Evolutionary conservation across 2,113 vertebrate species (phyloP).

Genomic region (Anguilla rostrata): DNA sequence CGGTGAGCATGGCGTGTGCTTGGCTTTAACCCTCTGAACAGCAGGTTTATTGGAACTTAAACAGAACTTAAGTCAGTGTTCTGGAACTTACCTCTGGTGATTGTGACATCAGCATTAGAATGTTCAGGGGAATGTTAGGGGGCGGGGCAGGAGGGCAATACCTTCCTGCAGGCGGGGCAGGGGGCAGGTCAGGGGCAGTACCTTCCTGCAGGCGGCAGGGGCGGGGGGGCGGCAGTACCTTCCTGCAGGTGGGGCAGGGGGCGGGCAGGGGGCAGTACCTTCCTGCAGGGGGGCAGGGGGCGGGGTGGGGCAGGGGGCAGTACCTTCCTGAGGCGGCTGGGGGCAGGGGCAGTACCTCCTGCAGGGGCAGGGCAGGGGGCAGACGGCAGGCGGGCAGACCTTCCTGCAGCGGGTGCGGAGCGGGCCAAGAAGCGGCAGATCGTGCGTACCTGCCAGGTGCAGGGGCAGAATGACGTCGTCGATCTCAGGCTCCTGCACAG

Average conservation of each 20-base stretch:
- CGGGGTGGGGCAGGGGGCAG: slow-evolving; percentile 99
- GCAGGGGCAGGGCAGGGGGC: slow-evolving; percentile 70
- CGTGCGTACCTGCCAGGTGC: too few species aligned
- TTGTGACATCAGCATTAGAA: too few species aligned
- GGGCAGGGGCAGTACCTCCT: slow-evolving; percentile 90
- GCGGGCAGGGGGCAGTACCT: slow-evolving; percentile 37
- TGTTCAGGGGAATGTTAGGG: too few species aligned
- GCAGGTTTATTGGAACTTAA: too few species aligned
- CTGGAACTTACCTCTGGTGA: too few species aligned
- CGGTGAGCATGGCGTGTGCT: too few species aligned
- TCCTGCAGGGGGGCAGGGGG: slow-evolving; percentile 63
- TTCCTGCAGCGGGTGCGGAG: too few species aligned
- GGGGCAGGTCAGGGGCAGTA: slow-evolving; percentile 98
- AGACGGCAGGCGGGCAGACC: too few species aligned
- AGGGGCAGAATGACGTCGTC: slow-evolving; percentile 58
- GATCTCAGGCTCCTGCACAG: too few species aligned
- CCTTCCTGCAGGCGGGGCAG: slow-evolving; percentile 99
- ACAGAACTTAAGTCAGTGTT: too few species aligned
- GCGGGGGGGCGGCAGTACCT: slow-evolving; percentile 96
- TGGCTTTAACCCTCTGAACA: too few species aligned
- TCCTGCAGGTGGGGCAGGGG: slow-evolving; percentile 74
- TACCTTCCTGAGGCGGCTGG: slow-evolving; percentile 90
- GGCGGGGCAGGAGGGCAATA: slow-evolving; percentile 38
- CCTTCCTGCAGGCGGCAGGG: slow-evolving; percentile 99
- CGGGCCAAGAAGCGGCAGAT: too few species aligned